These are phyloP conservation scores for Magallana angulata DNA, from an alignment of 1,140 invertebrate species.

Conservation along the genomic window DNA sequence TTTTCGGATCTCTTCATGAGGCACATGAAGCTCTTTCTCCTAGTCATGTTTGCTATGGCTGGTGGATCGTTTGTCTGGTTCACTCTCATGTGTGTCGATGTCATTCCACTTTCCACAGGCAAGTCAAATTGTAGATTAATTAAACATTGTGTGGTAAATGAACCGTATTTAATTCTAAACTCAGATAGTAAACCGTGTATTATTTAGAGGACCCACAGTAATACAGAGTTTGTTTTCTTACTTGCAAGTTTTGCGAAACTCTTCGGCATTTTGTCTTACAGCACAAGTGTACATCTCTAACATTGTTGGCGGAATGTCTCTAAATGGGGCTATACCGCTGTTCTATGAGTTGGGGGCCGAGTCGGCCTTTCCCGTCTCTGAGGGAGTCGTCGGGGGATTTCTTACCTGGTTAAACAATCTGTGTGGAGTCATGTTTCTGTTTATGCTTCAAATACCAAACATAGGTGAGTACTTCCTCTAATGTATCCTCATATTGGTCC, in stretches of 20 bases:
- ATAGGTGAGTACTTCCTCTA: slow-evolving; percentile 54
- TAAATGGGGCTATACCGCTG: slow-evolving; percentile 80
- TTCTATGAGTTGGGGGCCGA: slow-evolving; percentile 81
- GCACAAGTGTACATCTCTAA: slow-evolving; percentile 64
- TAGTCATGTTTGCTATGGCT: slow-evolving; percentile 58
- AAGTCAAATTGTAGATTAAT: neutral
- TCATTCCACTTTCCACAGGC: slow-evolving; percentile 56
- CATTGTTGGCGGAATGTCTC: slow-evolving; percentile 76
- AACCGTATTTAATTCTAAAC: no score
- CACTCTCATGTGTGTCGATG: slow-evolving; percentile 49
- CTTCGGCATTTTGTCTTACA: slow-evolving; percentile 38
- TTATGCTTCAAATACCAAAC: slow-evolving; percentile 55
- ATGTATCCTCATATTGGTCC: no score
- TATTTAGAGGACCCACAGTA: no score
- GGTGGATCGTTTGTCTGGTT: slow-evolving; percentile 59
- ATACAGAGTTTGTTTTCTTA: no score
- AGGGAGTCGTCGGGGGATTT: slow-evolving; percentile 80
- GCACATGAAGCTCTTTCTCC: slow-evolving; percentile 68
- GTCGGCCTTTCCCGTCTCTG: slow-evolving; percentile 80
- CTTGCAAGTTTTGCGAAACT: no score
- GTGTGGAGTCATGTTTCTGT: slow-evolving; percentile 59
- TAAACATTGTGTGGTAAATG: no score
- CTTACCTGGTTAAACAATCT: slow-evolving; percentile 79
- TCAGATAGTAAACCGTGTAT: no score
- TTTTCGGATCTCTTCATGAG: slow-evolving; percentile 66